Evolutionary conservation across 2,797 vertebrate species (phyloP), one percentile per base, ranked within the genome.

Genomic region (Sebastes kiyomatsui): DNA sequence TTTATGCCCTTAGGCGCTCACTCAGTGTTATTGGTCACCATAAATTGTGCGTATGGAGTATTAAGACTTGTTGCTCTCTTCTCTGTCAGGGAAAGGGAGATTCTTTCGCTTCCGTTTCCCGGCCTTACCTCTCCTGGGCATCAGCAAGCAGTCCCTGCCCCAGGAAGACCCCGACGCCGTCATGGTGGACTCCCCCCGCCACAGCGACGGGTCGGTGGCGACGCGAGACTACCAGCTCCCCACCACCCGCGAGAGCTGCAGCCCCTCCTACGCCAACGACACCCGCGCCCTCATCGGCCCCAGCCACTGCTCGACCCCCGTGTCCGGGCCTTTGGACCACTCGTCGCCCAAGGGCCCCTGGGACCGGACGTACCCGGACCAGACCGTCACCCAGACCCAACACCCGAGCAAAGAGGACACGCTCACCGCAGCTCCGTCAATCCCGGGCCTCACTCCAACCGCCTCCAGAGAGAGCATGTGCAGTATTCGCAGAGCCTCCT

Each of bases 111-210:
- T 99, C 87, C 97, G 97, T 49, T 95, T 99, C 72, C 97, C 98
- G 18, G 95, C 95, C 66, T 67, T 98, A 84, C 96, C 96, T 75
- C 97, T 99, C 85, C 90, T 99, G 81, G 97, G 97, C 0, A 96
- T 98, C 91, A 96, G 96, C 92, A 99, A 99, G 89, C 97, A 99
- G 86, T 99, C 98, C 11, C 95, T 99, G 38, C 98, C 98, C 0
- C 98, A 99, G 90, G 98, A 99, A 78, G 98, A 99, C 80, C 98
- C 98, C 0, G 98, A 99, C 2, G 96, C 95, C 3, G 97, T 99
- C 65, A 96, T 96, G 74, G 96, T 99, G 1, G 97, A 99, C 85
- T 97, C 97, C 0, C 97, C 97, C 1, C 97, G 96, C 81, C 97
- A 96, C 91, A 95, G 94, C 20, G 93, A 95, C 6, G 91, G 91